Percentiles rank a stretch among this genome's conserved stretches.
Conservation (phyloP, 2,888 invertebrate species). For the Drosophila basisetae region DNA sequence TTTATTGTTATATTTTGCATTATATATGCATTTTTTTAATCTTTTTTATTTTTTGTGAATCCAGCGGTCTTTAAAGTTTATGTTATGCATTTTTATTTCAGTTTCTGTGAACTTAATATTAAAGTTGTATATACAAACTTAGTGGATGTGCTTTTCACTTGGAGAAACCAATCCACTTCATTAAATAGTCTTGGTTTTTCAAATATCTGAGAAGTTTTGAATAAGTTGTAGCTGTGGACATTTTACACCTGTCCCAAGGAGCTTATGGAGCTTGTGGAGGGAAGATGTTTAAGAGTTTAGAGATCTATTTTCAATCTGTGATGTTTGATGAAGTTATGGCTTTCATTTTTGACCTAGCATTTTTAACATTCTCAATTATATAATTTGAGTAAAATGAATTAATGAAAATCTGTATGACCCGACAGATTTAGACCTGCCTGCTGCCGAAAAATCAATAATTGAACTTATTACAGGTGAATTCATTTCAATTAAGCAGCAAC, state of each 20-base stretch:
- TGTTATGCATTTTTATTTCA: neutral
- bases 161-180: neutral
- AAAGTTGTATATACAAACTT: neutral
- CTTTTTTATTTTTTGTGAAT: neutral
- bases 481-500: neutral
- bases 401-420: neutral
- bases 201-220: too few species aligned
- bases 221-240: too few species aligned
- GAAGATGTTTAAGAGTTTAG: too few species aligned
- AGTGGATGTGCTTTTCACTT: neutral
- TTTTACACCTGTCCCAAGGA: too few species aligned
- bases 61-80: neutral
- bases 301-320: too few species aligned
- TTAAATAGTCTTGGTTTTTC: neutral
- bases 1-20: constrained; percentile 23
- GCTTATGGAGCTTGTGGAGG: too few species aligned
- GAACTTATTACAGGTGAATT: neutral
- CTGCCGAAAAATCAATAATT: neutral
- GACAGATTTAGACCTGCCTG: too few species aligned
- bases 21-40: constrained; percentile 57
- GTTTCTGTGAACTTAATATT: neutral
- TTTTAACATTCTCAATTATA: neutral
- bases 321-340: too few species aligned
- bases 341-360: neutral
- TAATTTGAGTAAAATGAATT: neutral